phyloP scores from a whole-genome alignment of 2,113 vertebrate genomes.

The human region DNA sequence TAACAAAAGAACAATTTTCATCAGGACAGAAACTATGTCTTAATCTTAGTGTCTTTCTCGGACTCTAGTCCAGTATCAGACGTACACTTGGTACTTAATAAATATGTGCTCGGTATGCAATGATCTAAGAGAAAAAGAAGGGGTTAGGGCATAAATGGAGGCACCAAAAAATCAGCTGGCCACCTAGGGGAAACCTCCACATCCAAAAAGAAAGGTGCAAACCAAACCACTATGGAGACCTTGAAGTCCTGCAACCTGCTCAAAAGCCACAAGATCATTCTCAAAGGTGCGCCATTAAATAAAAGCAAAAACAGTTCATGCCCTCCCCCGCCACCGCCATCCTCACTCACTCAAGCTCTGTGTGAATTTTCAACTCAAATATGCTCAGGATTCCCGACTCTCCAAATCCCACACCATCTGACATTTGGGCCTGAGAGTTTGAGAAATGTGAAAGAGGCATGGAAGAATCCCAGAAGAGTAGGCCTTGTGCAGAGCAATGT shows the following conservation, averaged over 20 bases:
- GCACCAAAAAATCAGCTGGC: neutral
- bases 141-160: neutral
- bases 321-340: neutral
- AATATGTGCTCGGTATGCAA: neutral
- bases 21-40: neutral
- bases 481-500: accelerated
- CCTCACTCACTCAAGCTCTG: neutral
- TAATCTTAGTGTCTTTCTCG: neutral
- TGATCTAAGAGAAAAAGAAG: neutral
- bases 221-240: neutral
- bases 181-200: neutral
- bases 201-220: neutral
- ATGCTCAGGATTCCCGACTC: neutral
- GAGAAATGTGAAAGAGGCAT: neutral
- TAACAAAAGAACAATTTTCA: neutral
- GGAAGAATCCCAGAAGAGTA: neutral
- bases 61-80: neutral
- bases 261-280: neutral
- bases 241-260: too few relatives aligned
- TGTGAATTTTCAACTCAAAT: neutral
- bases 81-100: neutral
- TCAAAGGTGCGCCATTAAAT: neutral
- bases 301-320: neutral
- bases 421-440: neutral
- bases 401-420: neutral